Evolutionary conservation across 2,888 invertebrate genomes (phyloP).

Genomic region (Carpatolechia fugitivella): DNA sequence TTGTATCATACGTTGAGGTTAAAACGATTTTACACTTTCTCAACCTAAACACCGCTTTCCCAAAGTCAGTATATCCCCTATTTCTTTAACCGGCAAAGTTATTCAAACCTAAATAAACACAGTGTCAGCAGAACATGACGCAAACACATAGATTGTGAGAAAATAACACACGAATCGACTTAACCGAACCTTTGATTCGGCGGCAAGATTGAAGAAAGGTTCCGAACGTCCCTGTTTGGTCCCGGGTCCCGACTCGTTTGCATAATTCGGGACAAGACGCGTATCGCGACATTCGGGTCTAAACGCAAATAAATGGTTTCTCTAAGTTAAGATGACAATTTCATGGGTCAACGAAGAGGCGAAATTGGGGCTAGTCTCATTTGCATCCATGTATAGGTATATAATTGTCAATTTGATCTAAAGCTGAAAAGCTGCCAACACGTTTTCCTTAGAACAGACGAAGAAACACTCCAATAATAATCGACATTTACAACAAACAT

Average conservation of each 20-base stretch:
- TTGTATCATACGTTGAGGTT: no score
- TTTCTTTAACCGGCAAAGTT: background rate
- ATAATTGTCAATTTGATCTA: background rate
- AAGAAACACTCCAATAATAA: no score
- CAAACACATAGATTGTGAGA: conserved; percentile 25
- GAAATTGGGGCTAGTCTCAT: conserved; percentile 30
- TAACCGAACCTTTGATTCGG: conserved; percentile 44
- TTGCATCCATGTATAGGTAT: background rate
- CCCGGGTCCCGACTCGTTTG: conserved; percentile 56
- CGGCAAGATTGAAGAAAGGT: conserved; percentile 41
- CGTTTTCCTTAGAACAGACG: no score
- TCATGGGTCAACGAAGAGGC: conserved; percentile 61
- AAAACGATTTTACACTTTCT: no score
- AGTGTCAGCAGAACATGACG: conserved; percentile 18
- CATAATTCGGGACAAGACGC: conserved; percentile 64
- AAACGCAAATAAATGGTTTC: conserved; percentile 68
- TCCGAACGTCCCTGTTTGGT: conserved; percentile 42
- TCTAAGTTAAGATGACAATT: conserved; percentile 68
- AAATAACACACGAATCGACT: conserved; percentile 38
- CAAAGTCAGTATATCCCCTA: background rate
- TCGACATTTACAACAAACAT: no score
- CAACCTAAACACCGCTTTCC: background rate
- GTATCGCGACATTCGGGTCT: conserved; percentile 58
- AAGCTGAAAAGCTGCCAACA: no score
- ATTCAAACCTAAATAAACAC: conserved; percentile 18